These are phyloP conservation scores for Telmatochromis brachygnathus DNA, from an alignment of 2,113 vertebrate genomes.

Conservation along the genomic window DNA sequence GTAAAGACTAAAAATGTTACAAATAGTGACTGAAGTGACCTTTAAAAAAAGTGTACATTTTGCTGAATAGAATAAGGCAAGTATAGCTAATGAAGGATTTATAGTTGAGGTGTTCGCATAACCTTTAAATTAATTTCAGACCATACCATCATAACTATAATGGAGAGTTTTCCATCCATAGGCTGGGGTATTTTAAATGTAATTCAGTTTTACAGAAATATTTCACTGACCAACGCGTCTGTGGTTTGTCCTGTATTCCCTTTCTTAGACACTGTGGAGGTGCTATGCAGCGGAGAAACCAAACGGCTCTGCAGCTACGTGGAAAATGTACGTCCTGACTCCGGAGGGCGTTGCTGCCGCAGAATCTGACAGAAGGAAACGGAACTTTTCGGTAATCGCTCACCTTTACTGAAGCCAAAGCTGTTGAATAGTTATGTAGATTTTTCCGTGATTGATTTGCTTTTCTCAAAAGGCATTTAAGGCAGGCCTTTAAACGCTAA, in stretches of 20 bases:
- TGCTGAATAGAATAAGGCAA: not conserved
- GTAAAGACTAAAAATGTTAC: not conserved
- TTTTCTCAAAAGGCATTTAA: not conserved
- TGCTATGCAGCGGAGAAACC: slow-evolving; percentile 85
- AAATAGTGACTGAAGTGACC: not conserved
- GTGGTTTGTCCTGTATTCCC: not conserved
- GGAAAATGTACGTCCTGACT: slow-evolving; percentile 80
- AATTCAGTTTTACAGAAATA: not conserved
- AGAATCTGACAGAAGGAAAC: slow-evolving; percentile 69
- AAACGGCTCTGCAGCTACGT: slow-evolving; percentile 73
- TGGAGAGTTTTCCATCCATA: not conserved
- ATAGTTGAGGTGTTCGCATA: not conserved
- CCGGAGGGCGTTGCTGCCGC: slow-evolving; percentile 47
- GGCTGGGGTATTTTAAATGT: not conserved
- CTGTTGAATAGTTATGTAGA: not conserved
- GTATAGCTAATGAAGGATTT: not conserved
- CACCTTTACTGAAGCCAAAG: not conserved
- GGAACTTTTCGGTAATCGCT: slow-evolving; percentile 67
- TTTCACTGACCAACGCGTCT: not conserved
- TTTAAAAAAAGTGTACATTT: not conserved
- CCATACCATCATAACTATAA: not conserved
- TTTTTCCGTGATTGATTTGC: not conserved
- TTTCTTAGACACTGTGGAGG: slow-evolving; percentile 79
- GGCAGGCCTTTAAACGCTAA: not conserved
- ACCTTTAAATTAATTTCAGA: not conserved